These are phyloP conservation scores for Stenodera caucasica DNA, from an alignment of 2,888 invertebrate genomes.

Conservation along the genomic window DNA sequence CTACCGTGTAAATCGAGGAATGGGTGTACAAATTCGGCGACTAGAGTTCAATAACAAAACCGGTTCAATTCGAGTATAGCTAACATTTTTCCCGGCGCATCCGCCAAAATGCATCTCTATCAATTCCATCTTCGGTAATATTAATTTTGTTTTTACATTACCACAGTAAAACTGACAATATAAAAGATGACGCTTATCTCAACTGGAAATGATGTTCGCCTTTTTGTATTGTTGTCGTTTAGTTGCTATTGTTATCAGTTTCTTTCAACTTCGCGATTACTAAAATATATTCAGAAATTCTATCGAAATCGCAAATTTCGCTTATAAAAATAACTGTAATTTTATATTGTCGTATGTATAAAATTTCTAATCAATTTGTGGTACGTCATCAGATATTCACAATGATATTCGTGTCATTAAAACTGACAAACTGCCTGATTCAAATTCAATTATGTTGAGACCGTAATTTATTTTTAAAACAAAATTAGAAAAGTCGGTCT, in stretches of 20 bases:
- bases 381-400: no score
- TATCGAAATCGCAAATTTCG: neutral
- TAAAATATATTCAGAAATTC: neutral
- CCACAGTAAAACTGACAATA: neutral
- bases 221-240: neutral
- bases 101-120: neutral
- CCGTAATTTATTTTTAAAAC: no score
- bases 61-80: no score
- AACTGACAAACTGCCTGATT: neutral
- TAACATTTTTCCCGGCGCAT: neutral
- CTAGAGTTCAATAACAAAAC: no score
- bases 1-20: no score
- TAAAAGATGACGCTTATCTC: neutral
- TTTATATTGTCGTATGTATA: no score
- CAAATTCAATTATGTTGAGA: no score
- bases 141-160: neutral
- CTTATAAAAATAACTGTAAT: no score
- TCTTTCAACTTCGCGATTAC: neutral
- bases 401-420: neutral
- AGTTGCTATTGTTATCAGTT: neutral
- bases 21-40: no score
- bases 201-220: neutral
- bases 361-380: no score
- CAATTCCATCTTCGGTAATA: no score
- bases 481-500: no score